phyloP scores from a whole-genome alignment of 2,113 vertebrate genomes.

The Mustela lutreola region DNA sequence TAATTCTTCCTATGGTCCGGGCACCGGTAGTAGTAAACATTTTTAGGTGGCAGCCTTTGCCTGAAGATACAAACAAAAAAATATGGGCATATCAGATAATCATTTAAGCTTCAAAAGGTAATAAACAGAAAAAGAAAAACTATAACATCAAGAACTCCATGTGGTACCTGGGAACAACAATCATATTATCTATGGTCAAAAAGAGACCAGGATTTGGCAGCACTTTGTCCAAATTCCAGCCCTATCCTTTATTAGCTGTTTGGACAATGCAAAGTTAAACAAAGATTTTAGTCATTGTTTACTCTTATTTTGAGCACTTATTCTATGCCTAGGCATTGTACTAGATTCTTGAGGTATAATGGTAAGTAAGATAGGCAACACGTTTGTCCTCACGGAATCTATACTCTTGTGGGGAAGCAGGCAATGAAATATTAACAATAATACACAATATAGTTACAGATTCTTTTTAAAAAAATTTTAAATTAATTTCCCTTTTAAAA shows the following conservation, averaged over 20 bases:
- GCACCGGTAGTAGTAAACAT: constrained; percentile 98
- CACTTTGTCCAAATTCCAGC: neutral
- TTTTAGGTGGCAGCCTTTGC: constrained; percentile 97
- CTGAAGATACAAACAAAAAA: constrained; percentile 86
- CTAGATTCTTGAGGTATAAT: neutral
- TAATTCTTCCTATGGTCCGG: constrained; percentile 98
- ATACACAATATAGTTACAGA: neutral
- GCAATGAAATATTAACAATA: constrained; percentile 8
- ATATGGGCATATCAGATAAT: neutral
- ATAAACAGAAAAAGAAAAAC: neutral
- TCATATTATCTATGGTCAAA: neutral
- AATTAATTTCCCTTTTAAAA: no score
- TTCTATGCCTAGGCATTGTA: neutral
- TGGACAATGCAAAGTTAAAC: constrained; percentile 2
- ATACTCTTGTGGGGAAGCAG: neutral
- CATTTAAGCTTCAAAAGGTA: constrained; percentile 15
- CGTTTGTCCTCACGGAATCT: neutral
- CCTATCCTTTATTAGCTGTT: neutral
- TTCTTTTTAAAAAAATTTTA: neutral
- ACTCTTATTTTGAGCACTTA: neutral
- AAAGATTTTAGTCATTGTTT: constrained; percentile 14
- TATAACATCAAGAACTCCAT: neutral
- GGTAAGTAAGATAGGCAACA: neutral
- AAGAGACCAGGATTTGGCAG: neutral
- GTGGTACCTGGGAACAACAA: neutral